A percentile compares a stretch with the other conserved stretches of the same genome.
Evolutionary conservation across 1,140 invertebrate species (phyloP).

Genomic region (Diachasma alloeum): DNA sequence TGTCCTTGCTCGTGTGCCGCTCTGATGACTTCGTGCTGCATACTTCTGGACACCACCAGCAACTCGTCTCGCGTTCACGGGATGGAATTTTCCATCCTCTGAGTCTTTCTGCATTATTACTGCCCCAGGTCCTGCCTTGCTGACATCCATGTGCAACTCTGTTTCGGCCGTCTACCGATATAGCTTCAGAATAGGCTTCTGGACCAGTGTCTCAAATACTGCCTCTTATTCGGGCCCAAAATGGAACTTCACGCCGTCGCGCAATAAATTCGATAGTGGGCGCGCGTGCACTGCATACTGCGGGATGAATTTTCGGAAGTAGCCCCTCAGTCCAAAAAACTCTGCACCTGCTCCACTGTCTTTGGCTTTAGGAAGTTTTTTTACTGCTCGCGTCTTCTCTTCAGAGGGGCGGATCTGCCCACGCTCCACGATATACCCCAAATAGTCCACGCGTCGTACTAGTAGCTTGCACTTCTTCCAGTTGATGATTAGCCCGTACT

Average conservation of each 20-base stretch:
- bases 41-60: conserved; percentile 40
- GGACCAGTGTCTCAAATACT: conserved; percentile 15
- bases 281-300: conserved; percentile 24
- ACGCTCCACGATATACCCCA: background rate
- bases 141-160: conserved; percentile 47
- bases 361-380: background rate
- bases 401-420: conserved; percentile 8
- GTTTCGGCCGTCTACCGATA: conserved; percentile 20
- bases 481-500: conserved; percentile 42
- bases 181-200: background rate
- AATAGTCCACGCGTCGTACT: background rate
- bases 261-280: conserved; percentile 30
- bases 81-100: too few species aligned
- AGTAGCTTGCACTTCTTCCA: conserved; percentile 42
- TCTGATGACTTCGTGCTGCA: conserved; percentile 41
- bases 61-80: conserved; percentile 42
- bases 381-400: background rate
- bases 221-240: conserved; percentile 20
- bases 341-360: background rate
- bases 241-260: conserved; percentile 17
- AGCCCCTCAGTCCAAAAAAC: conserved; percentile 13
- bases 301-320: conserved; percentile 13
- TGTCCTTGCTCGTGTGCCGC: conserved; percentile 46
- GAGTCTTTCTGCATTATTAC: background rate
- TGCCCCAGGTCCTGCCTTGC: conserved; percentile 20